Evolutionary conservation across 1,140 invertebrate genomes (phyloP).

Genomic region (Drosophila micromelanica): DNA sequence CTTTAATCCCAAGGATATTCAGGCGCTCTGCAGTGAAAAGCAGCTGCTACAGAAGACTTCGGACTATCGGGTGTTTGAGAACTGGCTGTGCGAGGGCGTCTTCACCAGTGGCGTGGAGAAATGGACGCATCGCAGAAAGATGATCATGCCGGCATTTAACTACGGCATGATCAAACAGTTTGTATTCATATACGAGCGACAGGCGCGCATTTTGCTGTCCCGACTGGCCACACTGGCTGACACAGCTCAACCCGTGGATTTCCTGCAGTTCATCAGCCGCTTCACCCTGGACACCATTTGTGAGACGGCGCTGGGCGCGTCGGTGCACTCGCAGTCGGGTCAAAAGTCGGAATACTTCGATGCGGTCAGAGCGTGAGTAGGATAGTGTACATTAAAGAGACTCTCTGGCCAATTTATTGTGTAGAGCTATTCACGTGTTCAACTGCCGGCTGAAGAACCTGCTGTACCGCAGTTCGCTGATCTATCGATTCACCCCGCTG

Average conservation of each 20-base stretch:
- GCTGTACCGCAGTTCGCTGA: slow-evolving; percentile 41
- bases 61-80: slow-evolving; percentile 85
- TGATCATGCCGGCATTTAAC: slow-evolving; percentile 94
- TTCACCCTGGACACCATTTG: slow-evolving; percentile 68
- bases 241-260: slow-evolving; percentile 40
- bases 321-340: slow-evolving; percentile 48
- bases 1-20: slow-evolving; percentile 71
- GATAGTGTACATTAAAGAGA: too few species aligned
- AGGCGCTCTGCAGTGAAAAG: slow-evolving; percentile 60
- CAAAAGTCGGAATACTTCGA: slow-evolving; percentile 55
- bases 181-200: slow-evolving; percentile 45
- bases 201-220: slow-evolving; percentile 42
- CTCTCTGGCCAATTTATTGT: not conserved
- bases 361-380: slow-evolving; percentile 61
- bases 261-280: slow-evolving; percentile 47
- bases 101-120: slow-evolving; percentile 88
- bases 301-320: slow-evolving; percentile 57
- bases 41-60: slow-evolving; percentile 85
- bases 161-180: slow-evolving; percentile 88
- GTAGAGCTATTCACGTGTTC: slow-evolving; percentile 51
- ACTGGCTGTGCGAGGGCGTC: slow-evolving; percentile 88
- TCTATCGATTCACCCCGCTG: slow-evolving; percentile 23
- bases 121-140: slow-evolving; percentile 91
- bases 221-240: slow-evolving; percentile 15
- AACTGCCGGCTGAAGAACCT: slow-evolving; percentile 51